Conservation (phyloP, 2,888 invertebrate species). For the Cryptophagus acutangulus region DNA sequence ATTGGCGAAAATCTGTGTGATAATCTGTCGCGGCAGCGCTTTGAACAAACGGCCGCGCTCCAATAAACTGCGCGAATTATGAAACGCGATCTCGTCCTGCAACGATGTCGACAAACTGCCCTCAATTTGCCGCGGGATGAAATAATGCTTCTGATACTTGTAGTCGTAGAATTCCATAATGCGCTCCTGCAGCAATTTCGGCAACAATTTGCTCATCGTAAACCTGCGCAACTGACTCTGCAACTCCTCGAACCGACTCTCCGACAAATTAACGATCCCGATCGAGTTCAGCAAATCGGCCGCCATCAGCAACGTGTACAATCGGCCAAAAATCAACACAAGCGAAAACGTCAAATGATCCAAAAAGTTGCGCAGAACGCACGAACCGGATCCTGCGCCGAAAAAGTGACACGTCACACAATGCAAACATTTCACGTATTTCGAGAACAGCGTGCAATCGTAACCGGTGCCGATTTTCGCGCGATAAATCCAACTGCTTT, state of each 20-base stretch:
- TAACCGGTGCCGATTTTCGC: background rate
- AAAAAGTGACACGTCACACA: background rate
- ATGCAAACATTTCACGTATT: background rate
- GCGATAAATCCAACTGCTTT: no score
- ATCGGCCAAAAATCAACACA: background rate
- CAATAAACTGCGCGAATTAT: background rate
- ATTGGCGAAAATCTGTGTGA: background rate
- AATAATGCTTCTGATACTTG: slow-evolving; percentile 10
- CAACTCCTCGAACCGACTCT: slow-evolving; percentile 9
- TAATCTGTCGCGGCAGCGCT: background rate
- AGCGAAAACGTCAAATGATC: background rate
- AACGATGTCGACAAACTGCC: background rate
- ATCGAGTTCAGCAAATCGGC: slow-evolving; percentile 5
- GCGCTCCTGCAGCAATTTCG: slow-evolving; percentile 3
- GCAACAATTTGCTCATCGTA: slow-evolving; percentile 4
- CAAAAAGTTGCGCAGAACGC: no score
- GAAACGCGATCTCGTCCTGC: background rate
- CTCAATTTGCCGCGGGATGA: background rate
- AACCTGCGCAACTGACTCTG: slow-evolving; percentile 3
- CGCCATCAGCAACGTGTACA: background rate
- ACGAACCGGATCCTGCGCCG: no score
- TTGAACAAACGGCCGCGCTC: background rate
- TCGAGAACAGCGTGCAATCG: background rate
- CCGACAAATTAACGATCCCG: slow-evolving; percentile 10
- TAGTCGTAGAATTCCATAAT: slow-evolving; percentile 8